Evolutionary conservation across 2,888 invertebrate species (phyloP).

Genomic region (Panopea generosa): DNA sequence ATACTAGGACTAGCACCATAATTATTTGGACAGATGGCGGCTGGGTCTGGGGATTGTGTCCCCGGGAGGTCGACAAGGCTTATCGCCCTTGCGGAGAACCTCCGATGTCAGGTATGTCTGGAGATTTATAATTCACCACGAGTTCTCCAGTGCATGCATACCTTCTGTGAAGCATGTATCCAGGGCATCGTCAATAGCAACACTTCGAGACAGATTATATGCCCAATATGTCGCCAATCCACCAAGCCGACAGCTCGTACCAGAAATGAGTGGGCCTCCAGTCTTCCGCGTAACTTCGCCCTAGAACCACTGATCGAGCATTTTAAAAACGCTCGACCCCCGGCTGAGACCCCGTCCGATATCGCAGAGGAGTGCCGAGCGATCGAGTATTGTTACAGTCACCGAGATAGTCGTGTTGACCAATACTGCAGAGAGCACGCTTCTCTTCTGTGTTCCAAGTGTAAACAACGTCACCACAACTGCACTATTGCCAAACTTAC

Average conservation of each 20-base stretch:
- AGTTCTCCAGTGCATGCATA: slow-evolving; percentile 6
- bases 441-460: not conserved
- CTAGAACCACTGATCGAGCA: not conserved
- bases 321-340: not conserved
- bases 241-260: not conserved
- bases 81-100: no score
- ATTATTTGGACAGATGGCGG: no score
- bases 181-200: not conserved
- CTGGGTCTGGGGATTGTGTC: no score
- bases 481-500: not conserved
- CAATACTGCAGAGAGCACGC: slow-evolving; percentile 6
- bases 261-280: not conserved
- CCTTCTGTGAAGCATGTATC: slow-evolving; percentile 18
- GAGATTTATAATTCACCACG: slow-evolving; percentile 2
- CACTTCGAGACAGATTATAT: no score
- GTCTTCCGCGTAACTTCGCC: slow-evolving; percentile 8
- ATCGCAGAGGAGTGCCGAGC: no score
- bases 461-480: not conserved
- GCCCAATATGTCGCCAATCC: no score
- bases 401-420: not conserved
- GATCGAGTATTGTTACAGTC: slow-evolving; percentile 1
- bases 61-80: no score
- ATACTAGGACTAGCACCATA: no score
- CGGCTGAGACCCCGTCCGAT: not conserved
- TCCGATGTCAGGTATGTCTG: slow-evolving; percentile 9